Evolutionary conservation across 2,888 invertebrate genomes (phyloP), one percentile per base, ranked within the genome.

Genomic region (Troides helena): DNA sequence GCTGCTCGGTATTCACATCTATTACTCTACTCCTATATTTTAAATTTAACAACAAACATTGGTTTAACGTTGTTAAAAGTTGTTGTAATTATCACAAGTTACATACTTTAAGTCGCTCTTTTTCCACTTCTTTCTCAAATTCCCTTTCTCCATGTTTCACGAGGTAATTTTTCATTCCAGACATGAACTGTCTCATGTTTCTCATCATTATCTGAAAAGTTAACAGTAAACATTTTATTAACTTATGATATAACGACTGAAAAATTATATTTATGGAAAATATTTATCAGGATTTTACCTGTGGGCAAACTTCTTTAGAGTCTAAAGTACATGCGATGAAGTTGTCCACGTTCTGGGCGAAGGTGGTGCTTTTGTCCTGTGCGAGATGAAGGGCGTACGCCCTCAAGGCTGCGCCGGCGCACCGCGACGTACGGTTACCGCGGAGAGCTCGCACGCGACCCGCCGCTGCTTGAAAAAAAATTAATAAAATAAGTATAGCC

Each of bases 151-250:
- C 99, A 80, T 98, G 98, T 81, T 98, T 98, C 50, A 99, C 97
- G 72, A 99, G 93, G 87, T 99, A 99, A 88, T 99, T 99, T 88
- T 99, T 99, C 96, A 99, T 99, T 69, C 99, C 99, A 21, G 97
- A 98, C 97, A 99, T 98, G 85, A 99, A 99, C 86, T 99, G 98
- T 1, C 99, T 94, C 93, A 98, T 97, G 81, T 97, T 97, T 72
- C 97, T 94, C 97, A 97, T 97, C 74, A 97, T 97, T 70, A 97
- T 94, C 93, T 93, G 76, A 46, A 81, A 82, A 72, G 67, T 14
- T 46, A 14, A 50, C 17, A 50, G 5, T 50, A 18, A 50, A 43
- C 62, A 60, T 23, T 68, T 72, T 59, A 1, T 64, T 30, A 14
- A 59, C 46, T 43, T 59, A 57, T 53, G 18, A 50, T 2, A 50